Evolutionary conservation across 2,797 vertebrate species (phyloP), one percentile per base, ranked within the genome.

Genomic region (Mus spretus): DNA sequence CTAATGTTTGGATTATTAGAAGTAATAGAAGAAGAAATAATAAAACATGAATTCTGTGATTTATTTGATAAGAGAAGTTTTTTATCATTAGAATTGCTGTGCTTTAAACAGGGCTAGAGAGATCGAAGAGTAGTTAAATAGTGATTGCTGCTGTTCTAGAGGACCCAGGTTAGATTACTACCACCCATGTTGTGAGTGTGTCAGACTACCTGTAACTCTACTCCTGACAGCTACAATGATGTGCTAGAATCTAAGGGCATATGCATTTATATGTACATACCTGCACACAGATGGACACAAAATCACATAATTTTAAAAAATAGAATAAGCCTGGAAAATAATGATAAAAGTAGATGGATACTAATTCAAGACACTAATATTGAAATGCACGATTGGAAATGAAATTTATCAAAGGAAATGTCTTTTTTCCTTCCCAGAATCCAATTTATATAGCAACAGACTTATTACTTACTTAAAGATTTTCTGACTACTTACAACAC

Each of bases 401-500:
- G 24, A 95, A 83, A 87, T 47, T 7, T 91, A 19, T 79, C 26
- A 77, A 77, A 67, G 86, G 37, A 87, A 57, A 91, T 15, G 6
- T 61, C 55, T 93, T 61, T 91, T 89, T 47, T 28, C 40, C 40
- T 31, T 57, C 4, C 6, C 3, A 78, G 53, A 74, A 31, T 82
- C 78, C 53, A 95, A 28, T 8, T 89, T 8, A 44, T 85, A 37
- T 1, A 82, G 22, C 78, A 47, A 84, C 8, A 88, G n/a, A 82
- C 83, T 74, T 80, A 22, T 65, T 83, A 70, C 85, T 65, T 83
- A 70, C 82, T 94, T 86, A 40, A 61, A 12, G 6, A 79, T 89
- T 94, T 82, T 7, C 22, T 63, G 53, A 65, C 22, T 77, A 40
- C 12, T 63, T 83, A 86, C 84, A 90, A 72, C 28, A 50, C 1